Evolutionary conservation across 2,113 vertebrate genomes (phyloP), one percentile per base, ranked within the genome.

Genomic region (Gnathonemus echidnorhynchus): DNA sequence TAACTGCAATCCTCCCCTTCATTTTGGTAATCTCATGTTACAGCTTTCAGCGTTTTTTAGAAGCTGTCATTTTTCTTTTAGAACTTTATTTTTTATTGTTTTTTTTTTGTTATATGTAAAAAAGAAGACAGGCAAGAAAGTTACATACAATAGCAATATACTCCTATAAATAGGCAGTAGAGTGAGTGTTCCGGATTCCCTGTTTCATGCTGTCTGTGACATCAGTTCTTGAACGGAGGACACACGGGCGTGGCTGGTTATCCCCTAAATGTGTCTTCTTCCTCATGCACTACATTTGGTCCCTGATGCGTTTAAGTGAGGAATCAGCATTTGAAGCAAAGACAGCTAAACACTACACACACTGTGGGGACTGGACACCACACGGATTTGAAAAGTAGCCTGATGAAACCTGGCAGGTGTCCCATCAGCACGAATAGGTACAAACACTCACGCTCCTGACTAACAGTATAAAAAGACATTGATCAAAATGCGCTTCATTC

Each of bases 401-500:
- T 8, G 86, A 35, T 87, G 86, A 17, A 31, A 52, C 2, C n/a
- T 27, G 62, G 62, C 46, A 46, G 35, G n/a, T 77, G 45, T 77
- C n/a, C 19, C 17, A 21, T 49, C 31, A 80, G 48, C 88, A 83
- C 45, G 50, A 46, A 84, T 11, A 53, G 48, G 50, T 45, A 85
- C 35, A 45, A 35, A 84, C 35, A n/a, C 89, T 86, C 89, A 62
- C n/a, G n/a, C 77, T 62, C 56, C 80, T 85, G 89, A 50, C 89
- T 89, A 52, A 89, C 52, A 11, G 31, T 45, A 66, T 85, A 89
- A 85, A 62, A 89, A 89, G 52, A 89, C 77, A 89, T 46, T 46
- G 89, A 89, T 86, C 48, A 85, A 83, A 89, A 89, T 83, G 49
- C 48, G 27, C 13, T 62, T 89, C 88, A 83, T 89, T 89, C 77